Conservation (phyloP, 2,113 vertebrate genomes). For the Ceuthmochares aereus region DNA sequence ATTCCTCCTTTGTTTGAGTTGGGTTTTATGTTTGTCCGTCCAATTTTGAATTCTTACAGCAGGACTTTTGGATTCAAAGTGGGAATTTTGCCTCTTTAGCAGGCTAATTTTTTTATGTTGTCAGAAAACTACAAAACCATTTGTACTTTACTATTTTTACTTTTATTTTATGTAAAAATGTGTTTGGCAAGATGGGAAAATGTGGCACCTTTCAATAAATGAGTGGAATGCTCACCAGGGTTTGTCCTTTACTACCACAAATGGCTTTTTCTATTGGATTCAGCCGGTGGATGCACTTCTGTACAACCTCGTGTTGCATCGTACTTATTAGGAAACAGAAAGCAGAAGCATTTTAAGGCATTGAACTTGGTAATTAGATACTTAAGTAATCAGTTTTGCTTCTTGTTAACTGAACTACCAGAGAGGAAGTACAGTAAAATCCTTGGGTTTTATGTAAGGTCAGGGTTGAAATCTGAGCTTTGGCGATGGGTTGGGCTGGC, state of each 20-base stretch:
- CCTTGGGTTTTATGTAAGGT: fast-evolving
- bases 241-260: background rate
- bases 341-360: background rate
- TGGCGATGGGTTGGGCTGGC: background rate
- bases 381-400: background rate
- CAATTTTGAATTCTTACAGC: background rate
- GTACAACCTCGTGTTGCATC: background rate
- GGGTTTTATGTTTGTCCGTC: constrained; percentile 7
- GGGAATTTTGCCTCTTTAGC: constrained; percentile 18
- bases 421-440: background rate
- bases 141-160: constrained; percentile 28
- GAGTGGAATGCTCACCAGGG: background rate
- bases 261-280: background rate
- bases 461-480: background rate
- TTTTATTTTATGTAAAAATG: background rate
- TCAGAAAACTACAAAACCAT: constrained; percentile 27
- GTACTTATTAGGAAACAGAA: background rate
- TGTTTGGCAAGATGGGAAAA: background rate
- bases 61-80: background rate
- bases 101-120: constrained; percentile 54
- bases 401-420: background rate
- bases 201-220: constrained; percentile 14
- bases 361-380: background rate
- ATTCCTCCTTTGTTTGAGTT: background rate
- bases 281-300: background rate